Evolutionary conservation across 1,140 invertebrate genomes (phyloP), one percentile per base, ranked within the genome.

Genomic region (Drosophila pandora): DNA sequence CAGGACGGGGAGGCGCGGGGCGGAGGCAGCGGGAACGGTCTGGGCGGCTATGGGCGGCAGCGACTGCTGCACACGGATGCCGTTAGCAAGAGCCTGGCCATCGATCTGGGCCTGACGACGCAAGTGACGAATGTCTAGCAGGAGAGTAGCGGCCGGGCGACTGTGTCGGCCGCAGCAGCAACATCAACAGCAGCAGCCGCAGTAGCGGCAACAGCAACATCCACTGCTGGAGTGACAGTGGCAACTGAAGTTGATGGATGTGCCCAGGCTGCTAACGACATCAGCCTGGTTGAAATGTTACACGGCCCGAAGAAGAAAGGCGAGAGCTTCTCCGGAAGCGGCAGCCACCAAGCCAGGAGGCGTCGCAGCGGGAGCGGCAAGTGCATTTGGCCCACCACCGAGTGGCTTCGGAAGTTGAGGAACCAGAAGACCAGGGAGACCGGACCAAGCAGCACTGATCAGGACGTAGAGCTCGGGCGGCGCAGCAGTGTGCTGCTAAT

Each of bases 121-220:
- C 90, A 91, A 75, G 90, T 92, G 69, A 91, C 91, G 56, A 91
- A 92, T 81, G 91, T 92, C 81, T 92, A 92, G 91, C 91, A 91
- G 52, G 84, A 85, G 52, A 79, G 71, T 48, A 88, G 79, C 57
- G 54, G 84, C 53, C 57, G 73, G 28, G 53, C 41, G 10, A 43
- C 25, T 30, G 48, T 72, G 54, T 37, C 60, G 23, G 60, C 50
- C 61, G 69, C 76, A 57, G 76, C 73, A 52, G 70, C 80, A 59
- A 55, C 79, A 47, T 39, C 79, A 55, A 32, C 34, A 43, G 55
- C 73, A 41, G 65, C 49, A 43, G 23, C 39, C 10, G 50, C 47
- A 50, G 56, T 67, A 50, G 28, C 60, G 50, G 30, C 64, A 74
- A 30, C 69, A 37, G 21, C 52, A 23, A 25, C 53, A 37, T 17